Conservation (phyloP, 2,797 vertebrate species). For the Molothrus aeneus region DNA sequence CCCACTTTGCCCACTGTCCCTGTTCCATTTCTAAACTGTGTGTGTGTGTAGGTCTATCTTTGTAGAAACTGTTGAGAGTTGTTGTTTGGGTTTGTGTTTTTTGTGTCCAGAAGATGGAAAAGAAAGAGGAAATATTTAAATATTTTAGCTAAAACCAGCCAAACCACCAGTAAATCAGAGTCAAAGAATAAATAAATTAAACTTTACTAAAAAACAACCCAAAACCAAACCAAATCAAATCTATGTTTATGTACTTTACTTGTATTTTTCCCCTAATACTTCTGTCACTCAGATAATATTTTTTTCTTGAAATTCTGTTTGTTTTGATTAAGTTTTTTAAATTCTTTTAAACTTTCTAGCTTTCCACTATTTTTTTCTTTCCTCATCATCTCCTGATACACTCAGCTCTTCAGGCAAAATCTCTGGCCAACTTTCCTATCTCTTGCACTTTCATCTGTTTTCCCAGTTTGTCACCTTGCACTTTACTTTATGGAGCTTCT, state of each 20-base stretch:
- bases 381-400: background rate
- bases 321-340: background rate
- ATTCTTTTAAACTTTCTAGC: background rate
- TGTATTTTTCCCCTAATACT: background rate
- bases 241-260: background rate
- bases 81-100: background rate
- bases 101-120: background rate
- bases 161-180: background rate
- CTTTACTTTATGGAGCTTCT: background rate
- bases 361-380: background rate
- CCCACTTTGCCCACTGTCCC: background rate
- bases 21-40: background rate
- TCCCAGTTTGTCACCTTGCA: background rate
- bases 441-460: background rate
- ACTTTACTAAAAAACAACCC: background rate
- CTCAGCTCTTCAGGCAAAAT: background rate
- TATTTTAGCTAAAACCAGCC: background rate
- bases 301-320: background rate
- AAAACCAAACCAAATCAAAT: background rate
- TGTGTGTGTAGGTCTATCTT: background rate
- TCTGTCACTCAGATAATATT: background rate
- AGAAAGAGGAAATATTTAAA: background rate
- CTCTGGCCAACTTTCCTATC: background rate
- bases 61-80: background rate
- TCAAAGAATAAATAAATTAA: background rate